phyloP scores from a whole-genome alignment of 1,140 invertebrate species.

The Portunus trituberculatus region DNA sequence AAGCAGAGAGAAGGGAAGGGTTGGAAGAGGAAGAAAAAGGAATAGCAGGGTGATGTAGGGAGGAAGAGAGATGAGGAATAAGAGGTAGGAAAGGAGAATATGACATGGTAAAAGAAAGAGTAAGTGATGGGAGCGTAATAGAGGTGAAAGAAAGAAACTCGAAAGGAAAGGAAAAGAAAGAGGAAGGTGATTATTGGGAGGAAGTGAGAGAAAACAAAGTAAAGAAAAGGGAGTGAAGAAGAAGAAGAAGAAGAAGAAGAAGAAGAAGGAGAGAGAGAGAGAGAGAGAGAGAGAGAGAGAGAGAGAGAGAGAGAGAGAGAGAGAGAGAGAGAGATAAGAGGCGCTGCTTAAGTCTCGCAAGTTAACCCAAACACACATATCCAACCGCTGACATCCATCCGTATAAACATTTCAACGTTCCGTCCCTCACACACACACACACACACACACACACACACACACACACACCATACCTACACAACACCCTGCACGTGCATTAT shows the following conservation, averaged over 20 bases:
- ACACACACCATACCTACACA: not conserved
- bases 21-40: not conserved
- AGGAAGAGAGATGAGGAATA: not conserved
- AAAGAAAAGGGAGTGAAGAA: too few relatives aligned
- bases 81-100: not conserved
- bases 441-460: slow-evolving; percentile 1
- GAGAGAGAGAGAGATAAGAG: not conserved
- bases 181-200: too few relatives aligned
- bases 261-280: too few relatives aligned
- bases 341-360: not conserved
- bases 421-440: not conserved
- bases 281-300: slow-evolving; percentile 17
- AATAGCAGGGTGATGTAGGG: not conserved
- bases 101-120: too few relatives aligned
- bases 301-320: slow-evolving; percentile 20
- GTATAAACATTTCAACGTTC: not conserved
- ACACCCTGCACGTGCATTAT: too few relatives aligned
- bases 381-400: not conserved
- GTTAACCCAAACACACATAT: not conserved
- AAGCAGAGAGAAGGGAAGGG: not conserved
- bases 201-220: too few relatives aligned
- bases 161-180: too few relatives aligned
- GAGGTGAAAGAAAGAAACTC: too few relatives aligned
- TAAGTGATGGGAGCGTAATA: too few relatives aligned
- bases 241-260: too few relatives aligned